Base-by-base conservation (phyloP, 2,113 vertebrate genomes). In the Tupaia tana region DNA sequence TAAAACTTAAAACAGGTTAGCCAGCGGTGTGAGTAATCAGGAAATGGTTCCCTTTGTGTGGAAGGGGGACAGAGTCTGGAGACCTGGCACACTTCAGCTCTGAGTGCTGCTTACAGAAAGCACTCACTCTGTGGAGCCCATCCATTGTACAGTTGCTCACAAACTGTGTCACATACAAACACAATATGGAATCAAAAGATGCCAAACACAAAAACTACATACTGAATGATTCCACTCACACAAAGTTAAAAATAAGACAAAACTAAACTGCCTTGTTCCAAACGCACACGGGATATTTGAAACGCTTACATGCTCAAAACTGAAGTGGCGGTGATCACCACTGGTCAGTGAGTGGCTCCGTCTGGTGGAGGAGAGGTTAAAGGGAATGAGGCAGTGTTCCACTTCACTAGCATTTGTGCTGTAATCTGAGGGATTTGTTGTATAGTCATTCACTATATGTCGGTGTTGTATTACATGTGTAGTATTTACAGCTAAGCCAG, bases 381-480 rank as follows among this genome's bases (percentile, higher is more conserved):
- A 25, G 1, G 31, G 25, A n/a, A 20, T 1, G 67, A 52, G 61
- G 67, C 19, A 13, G 9, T 2, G 16, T 25, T 34, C 31, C 77
- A 15, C 13, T 27, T 31, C 10, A 18, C 11, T 43, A 25, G 10
- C 63, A 31, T 20, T 0, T 29, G 18, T 22, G 25, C 9, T 1
- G 10, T 56, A 15, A 9, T 52, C 61, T 29, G 15, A 24, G 90
- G 59, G 70, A 25, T 74, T 2, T n/a, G 67, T 27, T 77, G 64
- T 52, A 7, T 29, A 5, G 3, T 3, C 43, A 24, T 5, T 29
- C 24, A 12, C 27, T 27, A 5, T 3, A 7, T 2, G 13, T 43
- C 61, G 43, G 8, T 19, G 25, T 0, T 58, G n/a, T 4, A 6
- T 9, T 13, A 6, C 34, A 13, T 0, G 4, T 19, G 9, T 2